phyloP scores from a whole-genome alignment of 2,113 vertebrate genomes.

The Bufo gargarizans region DNA sequence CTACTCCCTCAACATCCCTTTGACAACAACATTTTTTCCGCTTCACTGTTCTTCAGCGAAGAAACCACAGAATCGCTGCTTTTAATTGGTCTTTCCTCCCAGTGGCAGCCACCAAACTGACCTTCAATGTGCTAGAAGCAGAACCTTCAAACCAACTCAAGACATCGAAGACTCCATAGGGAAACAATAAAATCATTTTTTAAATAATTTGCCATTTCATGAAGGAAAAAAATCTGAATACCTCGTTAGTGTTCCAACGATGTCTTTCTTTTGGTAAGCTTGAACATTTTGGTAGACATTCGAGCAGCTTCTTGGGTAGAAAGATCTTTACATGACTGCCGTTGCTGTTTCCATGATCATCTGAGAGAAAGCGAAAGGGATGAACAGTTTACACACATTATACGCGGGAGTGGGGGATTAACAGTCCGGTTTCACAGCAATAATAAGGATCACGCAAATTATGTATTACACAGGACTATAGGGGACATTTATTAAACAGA shows the following conservation, averaged over 20 bases:
- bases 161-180: neutral
- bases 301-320: conserved; percentile 99
- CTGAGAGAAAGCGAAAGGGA: conserved; percentile 65
- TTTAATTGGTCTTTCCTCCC: neutral
- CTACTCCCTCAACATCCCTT: conserved; percentile 1
- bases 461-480: too few relatives aligned
- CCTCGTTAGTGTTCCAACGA: conserved; percentile 99
- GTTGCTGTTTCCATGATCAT: conserved; percentile 98
- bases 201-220: neutral
- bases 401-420: neutral
- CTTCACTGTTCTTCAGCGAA: neutral
- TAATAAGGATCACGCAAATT: neutral
- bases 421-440: neutral
- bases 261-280: conserved; percentile 99
- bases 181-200: neutral
- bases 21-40: neutral
- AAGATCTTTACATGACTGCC: conserved; percentile 99
- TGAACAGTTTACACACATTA: neutral
- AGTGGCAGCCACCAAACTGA: neutral
- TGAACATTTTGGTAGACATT: conserved; percentile 99
- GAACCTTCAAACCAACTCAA: neutral
- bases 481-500: too few relatives aligned
- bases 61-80: neutral
- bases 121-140: neutral
- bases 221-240: conserved; percentile 72